Percentiles rank a stretch among this genome's conserved stretches.
Conservation (phyloP, 2,888 invertebrate species). For the Pseudeuparius sepicola region DNA sequence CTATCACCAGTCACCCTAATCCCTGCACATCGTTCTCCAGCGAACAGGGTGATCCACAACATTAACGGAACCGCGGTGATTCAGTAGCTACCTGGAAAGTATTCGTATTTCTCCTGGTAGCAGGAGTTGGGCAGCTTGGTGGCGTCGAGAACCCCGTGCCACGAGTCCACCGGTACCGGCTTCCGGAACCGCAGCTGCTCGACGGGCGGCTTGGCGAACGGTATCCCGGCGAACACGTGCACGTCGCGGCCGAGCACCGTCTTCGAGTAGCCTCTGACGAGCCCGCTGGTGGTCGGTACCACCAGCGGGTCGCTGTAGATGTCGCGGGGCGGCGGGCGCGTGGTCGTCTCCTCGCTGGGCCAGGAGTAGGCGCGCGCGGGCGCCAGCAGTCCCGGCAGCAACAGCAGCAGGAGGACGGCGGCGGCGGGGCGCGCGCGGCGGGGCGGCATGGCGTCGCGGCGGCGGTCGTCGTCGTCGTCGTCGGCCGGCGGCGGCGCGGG, state of each 20-base stretch:
- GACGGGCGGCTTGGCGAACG: constrained; percentile 83
- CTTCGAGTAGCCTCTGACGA: constrained; percentile 69
- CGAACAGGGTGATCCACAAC: too few species aligned
- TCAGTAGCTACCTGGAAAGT: constrained; percentile 59
- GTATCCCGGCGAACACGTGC: constrained; percentile 81
- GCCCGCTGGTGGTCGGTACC: constrained; percentile 74
- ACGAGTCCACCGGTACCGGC: constrained; percentile 77
- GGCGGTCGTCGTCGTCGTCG: too few species aligned
- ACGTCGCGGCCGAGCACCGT: constrained; percentile 77
- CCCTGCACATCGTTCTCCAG: too few species aligned
- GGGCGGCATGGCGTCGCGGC: constrained; percentile 2
- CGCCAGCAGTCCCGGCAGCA: too few species aligned
- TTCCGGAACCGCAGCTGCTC: constrained; percentile 77
- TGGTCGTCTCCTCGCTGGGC: constrained; percentile 38
- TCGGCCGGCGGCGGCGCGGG: constrained; percentile 13
- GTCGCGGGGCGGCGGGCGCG: constrained; percentile 35
- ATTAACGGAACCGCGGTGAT: too few species aligned
- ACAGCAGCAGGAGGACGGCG: too few species aligned
- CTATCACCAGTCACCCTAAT: too few species aligned
- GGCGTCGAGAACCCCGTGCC: constrained; percentile 79
- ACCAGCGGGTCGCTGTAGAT: constrained; percentile 60
- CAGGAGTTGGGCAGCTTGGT: constrained; percentile 76
- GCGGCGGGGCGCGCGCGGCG: constrained; percentile 8
- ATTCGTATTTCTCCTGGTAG: constrained; percentile 80
- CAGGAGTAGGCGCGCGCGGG: constrained; percentile 36